Evolutionary conservation across 23 tunicate genomes (phyloP).

Genomic region (Ascidia mentula): DNA sequence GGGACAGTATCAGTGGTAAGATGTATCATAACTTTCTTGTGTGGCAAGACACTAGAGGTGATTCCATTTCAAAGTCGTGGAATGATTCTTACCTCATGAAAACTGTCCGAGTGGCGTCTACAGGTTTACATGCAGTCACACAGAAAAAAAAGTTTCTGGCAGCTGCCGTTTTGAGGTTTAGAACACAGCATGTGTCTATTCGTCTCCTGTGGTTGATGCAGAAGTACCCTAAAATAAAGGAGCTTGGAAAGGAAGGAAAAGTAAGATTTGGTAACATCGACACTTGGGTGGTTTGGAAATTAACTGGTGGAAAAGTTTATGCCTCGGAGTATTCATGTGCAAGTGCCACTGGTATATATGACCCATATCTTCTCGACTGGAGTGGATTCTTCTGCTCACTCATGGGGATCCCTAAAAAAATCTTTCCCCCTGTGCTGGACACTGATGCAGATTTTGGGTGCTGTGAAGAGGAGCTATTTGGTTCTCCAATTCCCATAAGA

Average conservation of each 20-base stretch:
- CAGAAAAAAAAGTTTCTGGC: slow-evolving; percentile 68
- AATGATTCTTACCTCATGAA: slow-evolving; percentile 66
- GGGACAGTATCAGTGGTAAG: slow-evolving; percentile 83
- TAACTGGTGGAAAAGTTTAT: slow-evolving; percentile 55
- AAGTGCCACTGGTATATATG: slow-evolving; percentile 81
- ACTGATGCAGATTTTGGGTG: slow-evolving; percentile 74
- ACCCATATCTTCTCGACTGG: slow-evolving; percentile 84
- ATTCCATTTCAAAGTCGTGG: slow-evolving; percentile 48
- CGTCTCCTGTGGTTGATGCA: slow-evolving; percentile 83
- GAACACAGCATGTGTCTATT: slow-evolving; percentile 80
- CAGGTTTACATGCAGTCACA: slow-evolving; percentile 57
- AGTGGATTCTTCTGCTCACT: slow-evolving; percentile 53
- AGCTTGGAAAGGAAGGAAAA: slow-evolving; percentile 55
- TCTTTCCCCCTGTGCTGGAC: slow-evolving; percentile 79
- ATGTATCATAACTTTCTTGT: slow-evolving; percentile 80
- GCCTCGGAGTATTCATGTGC: slow-evolving; percentile 91
- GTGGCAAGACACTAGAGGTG: slow-evolving; percentile 95
- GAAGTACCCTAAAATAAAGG: slow-evolving; percentile 54
- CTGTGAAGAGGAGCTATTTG: slow-evolving; percentile 67
- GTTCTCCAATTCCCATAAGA: slow-evolving; percentile 75
- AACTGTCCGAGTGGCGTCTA: slow-evolving; percentile 36
- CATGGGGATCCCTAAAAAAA: slow-evolving; percentile 49
- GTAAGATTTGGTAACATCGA: slow-evolving; percentile 83
- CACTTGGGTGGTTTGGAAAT: slow-evolving; percentile 95
- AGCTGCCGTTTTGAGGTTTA: slow-evolving; percentile 72